Conservation (phyloP, 2,888 invertebrate species). For the Lasioglossum pauxillum region DNA sequence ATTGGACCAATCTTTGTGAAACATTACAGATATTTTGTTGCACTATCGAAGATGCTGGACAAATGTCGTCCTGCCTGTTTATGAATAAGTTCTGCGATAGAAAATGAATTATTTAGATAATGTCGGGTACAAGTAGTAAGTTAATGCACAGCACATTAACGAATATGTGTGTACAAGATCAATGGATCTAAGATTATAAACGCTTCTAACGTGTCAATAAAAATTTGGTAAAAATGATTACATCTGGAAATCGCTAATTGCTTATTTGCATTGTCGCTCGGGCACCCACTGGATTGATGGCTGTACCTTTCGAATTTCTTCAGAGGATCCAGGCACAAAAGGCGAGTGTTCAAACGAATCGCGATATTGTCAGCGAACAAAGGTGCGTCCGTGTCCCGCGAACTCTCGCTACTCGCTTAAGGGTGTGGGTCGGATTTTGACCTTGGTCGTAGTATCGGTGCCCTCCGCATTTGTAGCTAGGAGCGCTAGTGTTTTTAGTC, state of each 20-base stretch:
- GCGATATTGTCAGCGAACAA: neutral
- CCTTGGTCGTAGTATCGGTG: too few species aligned
- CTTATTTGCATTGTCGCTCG: neutral
- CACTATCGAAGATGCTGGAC: neutral
- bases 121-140: too few species aligned
- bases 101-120: neutral
- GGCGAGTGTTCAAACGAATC: conserved; percentile 4
- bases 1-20: neutral
- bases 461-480: too few species aligned
- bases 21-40: neutral
- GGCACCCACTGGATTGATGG: neutral
- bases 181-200: neutral
- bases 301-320: neutral
- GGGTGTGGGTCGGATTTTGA: too few species aligned
- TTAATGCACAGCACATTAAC: neutral
- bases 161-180: too few species aligned
- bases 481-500: too few species aligned
- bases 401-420: conserved; percentile 40
- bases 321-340: conserved; percentile 17
- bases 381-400: conserved; percentile 21
- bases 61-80: neutral
- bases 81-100: neutral
- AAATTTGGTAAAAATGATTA: too few species aligned
- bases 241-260: neutral
- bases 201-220: neutral